Evolutionary conservation across 2,113 vertebrate genomes (phyloP).

Genomic region (Calidris pygmaea): DNA sequence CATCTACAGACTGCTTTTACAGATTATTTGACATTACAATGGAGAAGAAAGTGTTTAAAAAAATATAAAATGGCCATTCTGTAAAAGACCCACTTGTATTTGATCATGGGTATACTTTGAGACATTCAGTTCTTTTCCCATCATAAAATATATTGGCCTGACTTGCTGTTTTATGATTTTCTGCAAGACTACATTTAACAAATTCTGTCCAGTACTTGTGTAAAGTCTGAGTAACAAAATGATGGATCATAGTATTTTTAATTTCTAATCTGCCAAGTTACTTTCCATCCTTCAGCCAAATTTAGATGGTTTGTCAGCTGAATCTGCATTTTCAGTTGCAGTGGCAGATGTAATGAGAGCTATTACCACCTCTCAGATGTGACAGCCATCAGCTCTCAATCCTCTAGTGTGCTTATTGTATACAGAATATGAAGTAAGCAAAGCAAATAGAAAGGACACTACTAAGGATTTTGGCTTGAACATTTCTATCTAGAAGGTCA

Average conservation of each 20-base stretch:
- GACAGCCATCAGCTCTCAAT: background rate
- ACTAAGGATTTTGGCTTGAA: background rate
- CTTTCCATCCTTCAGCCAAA: slow-evolving; percentile 33
- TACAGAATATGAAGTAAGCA: slow-evolving; percentile 5
- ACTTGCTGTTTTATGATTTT: background rate
- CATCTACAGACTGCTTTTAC: background rate
- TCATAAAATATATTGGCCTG: background rate
- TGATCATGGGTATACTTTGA: background rate
- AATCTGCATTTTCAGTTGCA: slow-evolving; percentile 41
- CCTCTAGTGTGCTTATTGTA: background rate
- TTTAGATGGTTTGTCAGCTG: slow-evolving; percentile 34
- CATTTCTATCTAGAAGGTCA: background rate
- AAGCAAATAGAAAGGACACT: slow-evolving; percentile 7
- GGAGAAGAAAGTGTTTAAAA: background rate
- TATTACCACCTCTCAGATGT: slow-evolving; percentile 21
- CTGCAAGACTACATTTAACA: background rate
- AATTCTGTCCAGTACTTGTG: background rate
- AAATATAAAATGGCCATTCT: background rate
- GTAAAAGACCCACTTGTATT: background rate
- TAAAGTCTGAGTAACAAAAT: background rate
- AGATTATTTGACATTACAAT: background rate
- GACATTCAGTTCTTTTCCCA: background rate
- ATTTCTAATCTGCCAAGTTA: background rate
- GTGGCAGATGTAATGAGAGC: slow-evolving; percentile 43
- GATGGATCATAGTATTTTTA: background rate